These are phyloP conservation scores for Tachina fera DNA, from an alignment of 2,888 invertebrate genomes.

Conservation along the genomic window DNA sequence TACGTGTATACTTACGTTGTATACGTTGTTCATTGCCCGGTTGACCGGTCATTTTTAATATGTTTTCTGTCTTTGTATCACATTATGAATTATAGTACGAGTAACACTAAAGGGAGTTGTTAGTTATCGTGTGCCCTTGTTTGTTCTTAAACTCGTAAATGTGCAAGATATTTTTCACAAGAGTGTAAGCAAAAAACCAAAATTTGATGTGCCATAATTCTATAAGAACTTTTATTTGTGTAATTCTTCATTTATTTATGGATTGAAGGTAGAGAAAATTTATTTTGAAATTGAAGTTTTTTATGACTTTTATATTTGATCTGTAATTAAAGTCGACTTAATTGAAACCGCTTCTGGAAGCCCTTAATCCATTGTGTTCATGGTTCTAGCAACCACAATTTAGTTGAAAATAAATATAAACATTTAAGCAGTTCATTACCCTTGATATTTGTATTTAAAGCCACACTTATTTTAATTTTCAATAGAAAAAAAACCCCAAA, in stretches of 20 bases:
- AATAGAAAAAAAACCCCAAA: neutral
- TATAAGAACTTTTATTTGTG: constrained; percentile 3
- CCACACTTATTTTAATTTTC: no score
- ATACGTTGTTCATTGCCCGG: constrained; percentile 44
- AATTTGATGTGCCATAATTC: constrained; percentile 30
- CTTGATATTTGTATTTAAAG: neutral
- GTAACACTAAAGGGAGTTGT: constrained; percentile 56
- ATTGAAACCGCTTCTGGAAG: no score
- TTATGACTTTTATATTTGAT: neutral
- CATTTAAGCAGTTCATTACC: no score
- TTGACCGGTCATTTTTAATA: constrained; percentile 67
- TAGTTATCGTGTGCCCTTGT: constrained; percentile 42
- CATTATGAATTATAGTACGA: constrained; percentile 67
- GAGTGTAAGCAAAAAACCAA: neutral
- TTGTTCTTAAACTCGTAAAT: constrained; percentile 7
- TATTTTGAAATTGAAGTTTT: neutral
- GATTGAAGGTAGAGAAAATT: neutral
- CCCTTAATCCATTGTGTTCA: no score
- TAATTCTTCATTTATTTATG: neutral
- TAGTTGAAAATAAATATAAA: no score
- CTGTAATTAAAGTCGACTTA: no score
- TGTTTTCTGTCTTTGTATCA: constrained; percentile 50
- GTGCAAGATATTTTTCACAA: constrained; percentile 13
- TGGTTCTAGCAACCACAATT: no score
- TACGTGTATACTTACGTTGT: no score